Conservation (phyloP, 2,888 invertebrate genomes). For the Lapara coniferarum region DNA sequence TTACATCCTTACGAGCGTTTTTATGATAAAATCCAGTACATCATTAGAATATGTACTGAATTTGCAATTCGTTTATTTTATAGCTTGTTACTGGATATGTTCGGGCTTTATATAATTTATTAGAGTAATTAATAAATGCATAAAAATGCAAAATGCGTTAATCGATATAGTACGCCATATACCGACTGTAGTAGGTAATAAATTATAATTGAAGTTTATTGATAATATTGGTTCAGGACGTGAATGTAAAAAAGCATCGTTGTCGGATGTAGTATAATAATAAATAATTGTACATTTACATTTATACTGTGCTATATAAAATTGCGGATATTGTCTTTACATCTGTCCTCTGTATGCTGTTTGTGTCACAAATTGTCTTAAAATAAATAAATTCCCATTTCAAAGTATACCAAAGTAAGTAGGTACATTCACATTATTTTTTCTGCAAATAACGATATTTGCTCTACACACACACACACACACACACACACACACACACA, state of each 20-base stretch:
- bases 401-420: too few species aligned
- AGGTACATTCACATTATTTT: too few species aligned
- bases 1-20: constrained; percentile 4
- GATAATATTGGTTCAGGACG: neutral
- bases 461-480: too few species aligned
- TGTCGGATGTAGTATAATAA: constrained; percentile 7
- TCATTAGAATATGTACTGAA: neutral
- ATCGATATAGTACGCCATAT: neutral
- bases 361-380: too few species aligned
- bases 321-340: neutral
- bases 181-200: neutral
- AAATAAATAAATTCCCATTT: too few species aligned
- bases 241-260: neutral
- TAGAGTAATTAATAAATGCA: neutral
- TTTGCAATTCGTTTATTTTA: neutral
- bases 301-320: neutral
- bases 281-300: neutral
- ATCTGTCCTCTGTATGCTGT: neutral
- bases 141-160: constrained; percentile 5
- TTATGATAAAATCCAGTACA: neutral
- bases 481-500: too few species aligned
- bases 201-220: constrained; percentile 3
- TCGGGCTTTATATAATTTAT: neutral
- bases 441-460: too few species aligned
- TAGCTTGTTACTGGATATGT: neutral